Conservation (phyloP, 2,888 invertebrate genomes). For the Ischnura elegans region DNA sequence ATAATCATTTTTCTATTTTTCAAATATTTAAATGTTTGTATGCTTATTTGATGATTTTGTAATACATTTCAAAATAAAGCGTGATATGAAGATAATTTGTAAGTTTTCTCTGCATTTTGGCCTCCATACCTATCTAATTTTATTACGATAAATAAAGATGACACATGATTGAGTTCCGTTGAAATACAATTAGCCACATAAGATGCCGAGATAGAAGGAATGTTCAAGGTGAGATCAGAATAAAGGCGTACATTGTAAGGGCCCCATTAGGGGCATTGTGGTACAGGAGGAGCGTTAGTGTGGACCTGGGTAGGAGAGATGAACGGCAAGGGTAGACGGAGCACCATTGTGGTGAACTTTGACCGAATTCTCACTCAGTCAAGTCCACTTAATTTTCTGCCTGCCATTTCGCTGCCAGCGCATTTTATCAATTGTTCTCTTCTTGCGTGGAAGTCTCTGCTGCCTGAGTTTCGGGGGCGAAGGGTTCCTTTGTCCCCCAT, state of each 20-base stretch:
- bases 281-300: neutral
- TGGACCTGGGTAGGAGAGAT: neutral
- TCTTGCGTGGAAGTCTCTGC: neutral
- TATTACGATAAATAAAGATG: too few species aligned
- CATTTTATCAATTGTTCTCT: neutral
- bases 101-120: too few species aligned
- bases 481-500: neutral
- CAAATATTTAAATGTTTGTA: too few species aligned
- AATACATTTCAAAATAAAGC: too few species aligned
- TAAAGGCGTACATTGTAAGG: neutral
- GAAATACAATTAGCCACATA: neutral
- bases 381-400: conserved; percentile 3
- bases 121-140: too few species aligned
- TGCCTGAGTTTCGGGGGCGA: neutral
- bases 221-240: neutral
- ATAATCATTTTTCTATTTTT: too few species aligned
- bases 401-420: neutral
- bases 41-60: too few species aligned
- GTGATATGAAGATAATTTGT: too few species aligned
- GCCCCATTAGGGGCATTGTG: neutral
- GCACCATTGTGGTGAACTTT: neutral
- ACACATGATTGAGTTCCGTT: too few species aligned
- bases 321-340: neutral
- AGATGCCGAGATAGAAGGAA: neutral
- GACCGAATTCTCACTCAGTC: conserved; percentile 21